These are phyloP conservation scores for Meliscaeva auricollis DNA, from an alignment of 2,888 invertebrate species.

Conservation along the genomic window DNA sequence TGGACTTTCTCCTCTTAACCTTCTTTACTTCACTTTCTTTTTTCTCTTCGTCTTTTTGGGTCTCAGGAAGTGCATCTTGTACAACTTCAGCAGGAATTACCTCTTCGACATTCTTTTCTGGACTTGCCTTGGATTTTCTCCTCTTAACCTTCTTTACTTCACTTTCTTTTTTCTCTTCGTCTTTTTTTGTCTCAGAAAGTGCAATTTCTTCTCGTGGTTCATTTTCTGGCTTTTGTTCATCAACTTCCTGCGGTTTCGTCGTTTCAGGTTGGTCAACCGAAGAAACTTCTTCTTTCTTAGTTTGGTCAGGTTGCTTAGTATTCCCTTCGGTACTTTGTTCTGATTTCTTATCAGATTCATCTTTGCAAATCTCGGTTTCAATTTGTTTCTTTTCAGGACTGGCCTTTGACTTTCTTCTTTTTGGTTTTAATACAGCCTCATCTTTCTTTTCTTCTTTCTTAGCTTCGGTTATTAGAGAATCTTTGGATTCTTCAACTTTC, in stretches of 20 bases:
- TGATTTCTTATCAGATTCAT: neutral
- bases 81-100: neutral
- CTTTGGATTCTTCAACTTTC: conserved; percentile 50
- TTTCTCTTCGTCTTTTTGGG: neutral
- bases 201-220: neutral
- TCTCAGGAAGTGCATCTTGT: neutral
- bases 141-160: conserved; percentile 10
- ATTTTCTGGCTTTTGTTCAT: neutral
- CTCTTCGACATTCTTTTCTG: conserved; percentile 22
- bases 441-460: conserved; percentile 39
- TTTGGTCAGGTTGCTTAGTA: no score
- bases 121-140: conserved; percentile 46
- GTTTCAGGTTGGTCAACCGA: neutral
- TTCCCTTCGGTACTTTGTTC: conserved; percentile 4
- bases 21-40: conserved; percentile 6
- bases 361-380: neutral
- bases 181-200: neutral
- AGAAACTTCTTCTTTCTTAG: neutral
- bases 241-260: neutral
- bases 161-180: neutral
- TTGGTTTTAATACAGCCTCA: neutral
- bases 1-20: conserved; percentile 37
- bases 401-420: conserved; percentile 40
- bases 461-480: no score
- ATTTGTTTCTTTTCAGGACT: conserved; percentile 50